Base-by-base conservation (phyloP, 2,113 vertebrate species). In the Pelusios castaneus region DNA sequence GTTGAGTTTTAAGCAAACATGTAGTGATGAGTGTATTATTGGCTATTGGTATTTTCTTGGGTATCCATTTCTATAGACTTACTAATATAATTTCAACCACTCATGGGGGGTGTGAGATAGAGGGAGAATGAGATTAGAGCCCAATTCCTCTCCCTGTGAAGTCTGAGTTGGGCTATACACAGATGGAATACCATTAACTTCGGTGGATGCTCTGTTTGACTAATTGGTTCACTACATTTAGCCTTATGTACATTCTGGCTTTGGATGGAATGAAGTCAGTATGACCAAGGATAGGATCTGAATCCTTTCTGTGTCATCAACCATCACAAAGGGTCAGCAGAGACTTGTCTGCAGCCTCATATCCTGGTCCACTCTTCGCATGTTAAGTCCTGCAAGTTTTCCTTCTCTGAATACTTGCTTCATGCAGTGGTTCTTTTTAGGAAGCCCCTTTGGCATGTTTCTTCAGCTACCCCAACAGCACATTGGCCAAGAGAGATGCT, bases 1-100 rank as follows among this genome's bases (percentile, higher is more conserved):
- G 25, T 54, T 58, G 10, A 31, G 82, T 92, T 85, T 90, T 56
- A 80, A 86, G 70, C 3, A 89, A 78, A 73, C 3, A n/a, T 83
- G 77, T n/a, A 49, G 55, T 80, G 38, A 24, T 25, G 73, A 10
- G 10, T 87, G 29, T 78, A 10, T 38, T 38, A 41, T 43, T n/a
- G n/a, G n/a, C n/a, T n/a, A n/a, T n/a, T n/a, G n/a, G n/a, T n/a
- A n/a, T 90, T 76, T n/a, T 22, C n/a, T 17, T 8, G 2, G 7
- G 34, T 55, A 24, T 29, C 22, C n/a, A 1, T n/a, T 81, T 63
- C 63, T 22, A 45, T 73, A 1, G 49, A 27, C 24, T 78, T 81
- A 47, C 45, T 91, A 54, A 38, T 24, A 17, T 45, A 16, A 31
- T 31, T 25, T 55, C 34, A 80, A 54, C 34, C 41, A 47, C 43